Evolutionary conservation across 37 sponge, comb jelly and placozoan genomes (phyloP), one percentile per base, ranked within the genome.

Genomic region (Geodia barretti): DNA sequence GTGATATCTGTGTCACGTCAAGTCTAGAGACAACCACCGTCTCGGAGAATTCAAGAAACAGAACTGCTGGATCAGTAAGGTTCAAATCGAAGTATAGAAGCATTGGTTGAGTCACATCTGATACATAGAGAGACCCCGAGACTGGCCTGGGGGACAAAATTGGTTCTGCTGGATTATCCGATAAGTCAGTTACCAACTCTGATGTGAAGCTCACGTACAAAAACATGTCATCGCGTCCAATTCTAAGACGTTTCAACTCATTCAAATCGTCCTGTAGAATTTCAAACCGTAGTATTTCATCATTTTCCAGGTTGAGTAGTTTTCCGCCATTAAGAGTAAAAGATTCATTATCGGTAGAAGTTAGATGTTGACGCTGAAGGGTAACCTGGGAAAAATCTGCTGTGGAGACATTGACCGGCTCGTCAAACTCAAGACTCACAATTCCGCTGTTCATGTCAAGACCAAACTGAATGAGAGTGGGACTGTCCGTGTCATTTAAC

Each of bases 41-140:
- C 42, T 96, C 97, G 54, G 89, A 85, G 71, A 96, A 96, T 34
- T 37, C 77, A 2, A 96, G 81, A 37, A 58, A 64, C n/a, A 96
- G 82, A 26, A 59, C 77, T n/a, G 88, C 87, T 17, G 73, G 32
- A 14, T 47, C 54, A 1, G 84, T 90, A n/a, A 96, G 81, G 64
- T 96, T 71, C 5, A 96, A 72, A 61, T 88, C 79, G 79, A 93
- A 96, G 24, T 38, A 5, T 3, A 26, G 47, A 25, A 96, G 72
- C 25, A 21, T 76, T 33, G 97, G 97, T 2, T 60, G 72, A 14
- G 87, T 93, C 2, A 34, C 75, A 54, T 96, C 97, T 33, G 73
- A 35, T 19, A 54, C 64, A 84, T 78, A 88, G 8, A 39, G 2
- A 4, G 41, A 31, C 14, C 19, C 43, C 1, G 72, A 42, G 23